Conservation (phyloP, 2,888 invertebrate genomes). For the Rhagium mordax region DNA sequence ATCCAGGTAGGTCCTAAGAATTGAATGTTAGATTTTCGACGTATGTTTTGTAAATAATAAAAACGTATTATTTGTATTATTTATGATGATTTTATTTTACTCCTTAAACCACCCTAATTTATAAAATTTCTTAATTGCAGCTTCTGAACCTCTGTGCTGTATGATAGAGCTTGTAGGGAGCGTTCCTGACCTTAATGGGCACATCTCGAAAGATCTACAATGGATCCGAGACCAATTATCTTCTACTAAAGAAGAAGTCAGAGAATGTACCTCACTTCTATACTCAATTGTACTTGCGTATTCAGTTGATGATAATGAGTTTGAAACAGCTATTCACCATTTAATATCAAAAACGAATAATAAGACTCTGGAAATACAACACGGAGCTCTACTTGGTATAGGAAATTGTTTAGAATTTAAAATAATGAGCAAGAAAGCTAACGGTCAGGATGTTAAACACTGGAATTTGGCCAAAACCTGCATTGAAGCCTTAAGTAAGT, state of each 20-base stretch:
- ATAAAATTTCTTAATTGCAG: conserved; percentile 64
- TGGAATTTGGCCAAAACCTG: conserved; percentile 76
- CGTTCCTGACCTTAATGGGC: conserved; percentile 79
- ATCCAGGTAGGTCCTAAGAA: conserved; percentile 76
- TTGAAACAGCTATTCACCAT: conserved; percentile 74
- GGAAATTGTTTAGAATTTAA: conserved; percentile 81
- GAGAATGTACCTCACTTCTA: conserved; percentile 82
- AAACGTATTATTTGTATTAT: too few relatives aligned
- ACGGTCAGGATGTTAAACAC: conserved; percentile 66
- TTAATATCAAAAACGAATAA: conserved; percentile 72
- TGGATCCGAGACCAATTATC: conserved; percentile 78
- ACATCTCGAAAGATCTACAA: conserved; percentile 76
- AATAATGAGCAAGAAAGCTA: conserved; percentile 66
- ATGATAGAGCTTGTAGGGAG: conserved; percentile 90
- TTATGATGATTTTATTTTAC: too few relatives aligned
- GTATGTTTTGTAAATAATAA: too few relatives aligned
- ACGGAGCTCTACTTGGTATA: conserved; percentile 83
- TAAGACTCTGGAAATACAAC: conserved; percentile 82
- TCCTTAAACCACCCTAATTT: not conserved
- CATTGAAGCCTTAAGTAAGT: conserved; percentile 61
- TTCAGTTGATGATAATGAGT: conserved; percentile 73
- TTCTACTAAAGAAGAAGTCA: conserved; percentile 83
- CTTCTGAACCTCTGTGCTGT: conserved; percentile 79
- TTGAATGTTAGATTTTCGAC: too few relatives aligned
- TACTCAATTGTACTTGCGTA: conserved; percentile 78